Evolutionary conservation across 2,113 vertebrate genomes (phyloP), one percentile per base, ranked within the genome.

Genomic region (Bujurquina vittata): DNA sequence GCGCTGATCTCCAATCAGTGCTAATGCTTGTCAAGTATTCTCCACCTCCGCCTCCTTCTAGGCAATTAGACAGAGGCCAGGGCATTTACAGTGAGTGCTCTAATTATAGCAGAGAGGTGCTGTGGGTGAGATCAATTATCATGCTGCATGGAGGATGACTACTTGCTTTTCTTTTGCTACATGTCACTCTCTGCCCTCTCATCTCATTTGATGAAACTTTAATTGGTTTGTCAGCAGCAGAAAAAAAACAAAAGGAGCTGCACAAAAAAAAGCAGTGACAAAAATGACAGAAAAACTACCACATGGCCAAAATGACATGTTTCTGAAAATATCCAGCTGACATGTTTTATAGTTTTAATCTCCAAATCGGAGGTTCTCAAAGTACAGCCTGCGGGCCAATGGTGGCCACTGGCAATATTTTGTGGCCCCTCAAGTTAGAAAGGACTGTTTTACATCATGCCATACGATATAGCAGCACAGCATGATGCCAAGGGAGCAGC

Each of bases 41-140:
- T 84, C 57, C 63, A 81, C 79, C 49, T 61, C 85, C 72, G 35
- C 84, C 80, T 29, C 52, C 80, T 86, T 82, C 60, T 79, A 80
- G 59, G 72, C 81, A 87, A 89, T 87, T 92, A 90, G 58, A 62
- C 8, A 1, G 35, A 14, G 11, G 55, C 77, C 61, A 2, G 31
- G 63, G 67, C 74, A 18, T 81, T 88, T 86, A 85, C 77, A 76
- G 62, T 87, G 79, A 90, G 80, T 81, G 88, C 84, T 89, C 52
- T 83, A 79, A 87, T 90, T 90, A 90, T 17, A 69, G 78, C 69
- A 8, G 63, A 79, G 76, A 75, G 78, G 79, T 23, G 46, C 65
- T 9, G 54, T 2, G 62, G 84, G 75, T 77, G 75, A 80, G 67
- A 88, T 89, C 80, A 40, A 84, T 89, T 85, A 87, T 54, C 29